These are phyloP conservation scores for Homarus americanus DNA, from an alignment of 1,140 invertebrate genomes.

Conservation along the genomic window DNA sequence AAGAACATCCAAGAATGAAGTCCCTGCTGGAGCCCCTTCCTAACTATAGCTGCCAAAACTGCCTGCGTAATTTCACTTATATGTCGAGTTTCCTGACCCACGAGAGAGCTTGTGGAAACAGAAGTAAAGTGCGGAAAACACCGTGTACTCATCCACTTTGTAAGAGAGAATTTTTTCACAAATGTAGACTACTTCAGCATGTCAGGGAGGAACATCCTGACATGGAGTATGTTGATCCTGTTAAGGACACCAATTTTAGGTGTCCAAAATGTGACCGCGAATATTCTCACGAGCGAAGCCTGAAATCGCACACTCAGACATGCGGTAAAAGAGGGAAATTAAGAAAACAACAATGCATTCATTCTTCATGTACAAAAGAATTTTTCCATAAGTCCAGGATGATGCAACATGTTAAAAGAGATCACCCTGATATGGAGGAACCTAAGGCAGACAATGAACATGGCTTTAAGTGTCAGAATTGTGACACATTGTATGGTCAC, in stretches of 20 bases:
- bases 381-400: conserved; percentile 26
- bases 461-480: conserved; percentile 22
- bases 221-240: conserved; percentile 31
- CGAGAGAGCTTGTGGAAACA: conserved; percentile 6
- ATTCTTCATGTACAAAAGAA: conserved; percentile 30
- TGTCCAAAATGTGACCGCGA: conserved; percentile 28
- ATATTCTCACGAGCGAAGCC: conserved; percentile 12
- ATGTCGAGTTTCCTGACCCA: conserved; percentile 7
- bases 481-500: conserved; percentile 23
- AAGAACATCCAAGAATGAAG: conserved; percentile 9
- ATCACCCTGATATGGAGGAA: conserved; percentile 36
- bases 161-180: conserved; percentile 32
- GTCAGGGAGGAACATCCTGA: conserved; percentile 26
- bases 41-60: conserved; percentile 23
- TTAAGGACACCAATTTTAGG: conserved; percentile 2
- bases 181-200: conserved; percentile 36
- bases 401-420: conserved; percentile 2
- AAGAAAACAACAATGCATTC: conserved; percentile 27
- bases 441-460: neutral
- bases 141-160: conserved; percentile 27
- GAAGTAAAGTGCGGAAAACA: conserved; percentile 18
- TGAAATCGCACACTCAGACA: conserved; percentile 3
- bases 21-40: neutral
- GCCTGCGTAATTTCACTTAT: conserved; percentile 2
- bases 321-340: conserved; percentile 37